Conservation (phyloP, 2,113 vertebrate genomes). For the Corynorhinus townsendii region DNA sequence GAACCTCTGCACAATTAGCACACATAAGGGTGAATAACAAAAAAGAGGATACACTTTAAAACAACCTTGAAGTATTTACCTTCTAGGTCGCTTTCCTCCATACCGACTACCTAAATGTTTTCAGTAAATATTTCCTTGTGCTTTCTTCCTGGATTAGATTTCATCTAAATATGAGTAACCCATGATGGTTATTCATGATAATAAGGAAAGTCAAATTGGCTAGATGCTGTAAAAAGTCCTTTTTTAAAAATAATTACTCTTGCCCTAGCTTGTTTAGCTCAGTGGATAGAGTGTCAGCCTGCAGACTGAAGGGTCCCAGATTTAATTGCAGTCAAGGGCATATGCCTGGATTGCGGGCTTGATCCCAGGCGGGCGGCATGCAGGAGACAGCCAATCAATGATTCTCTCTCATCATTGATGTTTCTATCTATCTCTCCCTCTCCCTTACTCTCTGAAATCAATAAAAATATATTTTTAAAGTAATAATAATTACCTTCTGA, state of each 20-base stretch:
- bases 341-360: too few species aligned
- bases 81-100: neutral
- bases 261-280: too few species aligned
- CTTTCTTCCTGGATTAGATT: neutral
- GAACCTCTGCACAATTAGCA: neutral
- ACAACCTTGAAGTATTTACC: neutral
- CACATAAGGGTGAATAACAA: neutral
- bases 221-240: neutral
- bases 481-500: constrained; percentile 2
- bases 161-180: neutral
- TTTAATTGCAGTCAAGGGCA: too few species aligned
- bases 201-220: neutral
- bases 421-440: too few species aligned
- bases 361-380: too few species aligned
- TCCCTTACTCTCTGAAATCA: too few species aligned
- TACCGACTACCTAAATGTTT: neutral
- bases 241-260: constrained; percentile 41
- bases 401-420: too few species aligned
- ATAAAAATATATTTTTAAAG: too few species aligned
- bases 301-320: too few species aligned
- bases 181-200: too few species aligned
- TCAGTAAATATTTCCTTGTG: neutral
- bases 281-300: too few species aligned
- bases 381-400: too few species aligned
- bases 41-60: constrained; percentile 7